Percentiles rank a stretch among this genome's conserved stretches.
These are phyloP conservation scores for Drosophila recens DNA, from an alignment of 2,888 invertebrate genomes.

Conservation along the genomic window DNA sequence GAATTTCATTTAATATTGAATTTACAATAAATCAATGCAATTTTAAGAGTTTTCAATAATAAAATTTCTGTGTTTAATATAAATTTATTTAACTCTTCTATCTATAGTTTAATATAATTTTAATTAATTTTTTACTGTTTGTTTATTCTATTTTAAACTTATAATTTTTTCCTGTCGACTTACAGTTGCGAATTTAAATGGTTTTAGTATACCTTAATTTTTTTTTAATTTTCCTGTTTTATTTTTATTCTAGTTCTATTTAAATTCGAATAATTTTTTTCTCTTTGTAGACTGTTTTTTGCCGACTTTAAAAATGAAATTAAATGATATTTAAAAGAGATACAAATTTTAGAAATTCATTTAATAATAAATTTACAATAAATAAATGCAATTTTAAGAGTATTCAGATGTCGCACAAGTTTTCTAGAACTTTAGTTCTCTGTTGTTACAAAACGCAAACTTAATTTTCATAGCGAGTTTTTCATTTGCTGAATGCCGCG, in stretches of 20 bases:
- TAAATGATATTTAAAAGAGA: background rate
- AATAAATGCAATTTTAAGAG: slow-evolving; percentile 22
- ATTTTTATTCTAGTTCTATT: too few species aligned
- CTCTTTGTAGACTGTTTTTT: too few species aligned
- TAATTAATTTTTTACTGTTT: too few species aligned
- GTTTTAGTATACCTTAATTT: too few species aligned
- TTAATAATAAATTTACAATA: background rate
- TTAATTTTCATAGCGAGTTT: slow-evolving; percentile 73
- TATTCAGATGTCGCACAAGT: slow-evolving; percentile 25
- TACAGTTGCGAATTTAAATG: too few species aligned
- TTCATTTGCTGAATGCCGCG: slow-evolving; percentile 69
- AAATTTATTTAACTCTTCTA: too few species aligned
- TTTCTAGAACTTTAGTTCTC: background rate
- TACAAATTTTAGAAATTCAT: background rate
- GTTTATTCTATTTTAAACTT: too few species aligned
- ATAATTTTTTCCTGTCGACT: too few species aligned
- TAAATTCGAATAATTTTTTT: too few species aligned
- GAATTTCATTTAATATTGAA: background rate
- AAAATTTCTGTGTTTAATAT: too few species aligned
- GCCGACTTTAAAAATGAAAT: background rate
- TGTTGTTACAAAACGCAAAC: slow-evolving; percentile 61
- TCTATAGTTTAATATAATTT: too few species aligned
- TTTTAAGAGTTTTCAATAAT: slow-evolving; percentile 38
- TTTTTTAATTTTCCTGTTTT: too few species aligned
- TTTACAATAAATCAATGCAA: background rate